phyloP scores from a whole-genome alignment of 1,140 invertebrate species.

The Phortica variegata region DNA sequence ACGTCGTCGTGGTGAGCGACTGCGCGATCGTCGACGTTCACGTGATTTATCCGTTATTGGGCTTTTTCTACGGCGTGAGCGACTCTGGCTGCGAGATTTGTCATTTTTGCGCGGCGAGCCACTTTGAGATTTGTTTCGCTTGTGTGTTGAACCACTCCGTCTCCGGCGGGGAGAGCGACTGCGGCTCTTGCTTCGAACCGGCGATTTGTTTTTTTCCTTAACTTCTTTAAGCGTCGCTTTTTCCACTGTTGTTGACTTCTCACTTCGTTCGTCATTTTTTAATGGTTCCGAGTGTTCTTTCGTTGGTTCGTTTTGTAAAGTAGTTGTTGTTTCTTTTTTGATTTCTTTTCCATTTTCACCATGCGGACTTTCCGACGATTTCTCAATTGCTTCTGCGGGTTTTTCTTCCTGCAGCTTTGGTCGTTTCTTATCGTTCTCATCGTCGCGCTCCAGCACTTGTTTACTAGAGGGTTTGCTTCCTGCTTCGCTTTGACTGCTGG shows the following conservation, averaged over 20 bases:
- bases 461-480: too few relatives aligned
- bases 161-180: conserved; percentile 16
- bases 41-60: not conserved
- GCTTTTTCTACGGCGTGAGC: too few relatives aligned
- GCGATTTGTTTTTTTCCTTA: not conserved
- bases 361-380: too few relatives aligned
- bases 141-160: not conserved
- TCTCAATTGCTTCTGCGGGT: too few relatives aligned
- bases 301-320: too few relatives aligned
- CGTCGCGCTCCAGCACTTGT: too few relatives aligned
- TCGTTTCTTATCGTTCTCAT: conserved; percentile 6
- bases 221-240: not conserved
- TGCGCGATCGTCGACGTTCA: conserved; percentile 9
- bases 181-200: conserved; percentile 1
- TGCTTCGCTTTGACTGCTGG: conserved; percentile 17
- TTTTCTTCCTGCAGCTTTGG: too few relatives aligned
- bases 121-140: too few relatives aligned
- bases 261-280: not conserved
- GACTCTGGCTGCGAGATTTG: too few relatives aligned
- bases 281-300: too few relatives aligned
- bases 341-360: conserved; percentile 22
- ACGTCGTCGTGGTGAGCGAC: conserved; percentile 13
- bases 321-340: too few relatives aligned
- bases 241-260: conserved; percentile 1
- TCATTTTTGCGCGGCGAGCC: too few relatives aligned